Base-by-base conservation (phyloP, 2,888 invertebrate species). In the Monopis laevigella region DNA sequence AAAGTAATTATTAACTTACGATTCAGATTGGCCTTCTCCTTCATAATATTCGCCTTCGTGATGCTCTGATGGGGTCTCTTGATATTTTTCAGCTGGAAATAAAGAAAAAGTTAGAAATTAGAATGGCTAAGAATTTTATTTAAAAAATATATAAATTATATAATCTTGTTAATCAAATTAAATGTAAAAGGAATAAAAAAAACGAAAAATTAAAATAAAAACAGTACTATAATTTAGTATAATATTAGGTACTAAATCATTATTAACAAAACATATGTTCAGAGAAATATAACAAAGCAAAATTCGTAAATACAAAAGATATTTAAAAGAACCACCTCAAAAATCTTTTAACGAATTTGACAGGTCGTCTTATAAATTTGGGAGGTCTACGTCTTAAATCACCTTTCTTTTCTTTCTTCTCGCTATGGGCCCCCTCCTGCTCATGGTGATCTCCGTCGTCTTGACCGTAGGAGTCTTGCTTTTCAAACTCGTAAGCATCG, bases 401-500 rank as follows among this genome's bases (percentile, higher is more conserved):
- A 69, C 67, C 78, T 70, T 52, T 70, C 49, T 51, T 66, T 51
- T 69, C 72, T 18, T 73, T 59, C 24, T 58, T 63, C 44, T 75
- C 64, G 49, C 71, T 73, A 58, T 73, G 62, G 1, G 70, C 74
- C 1, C 65, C 84, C 43, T 74, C 75, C 4, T 61, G 63, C 32
- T 63, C 62, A 46, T 72, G 71, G 26, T 83, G 82, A 2, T 61
- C 72, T 17, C 69, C 80, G 11, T 78, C 67, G 11, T 82, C 82
- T 32, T 78, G 75, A 1, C 89, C 89, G 55, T 73, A 89, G 39
- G 86, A 84, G 32, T 86, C 84, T 54, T 88, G 84, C 54, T 85
- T 84, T 59, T 88, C 88, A 51, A 86, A 87, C 49, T 87, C 89
- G 62, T 87, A 89, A 55, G 86, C 83, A 62, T 89, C 89, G 0